Evolutionary conservation across 1,140 invertebrate species (phyloP), one percentile per base, ranked within the genome.

Genomic region (Lordiphosa clarofinis): DNA sequence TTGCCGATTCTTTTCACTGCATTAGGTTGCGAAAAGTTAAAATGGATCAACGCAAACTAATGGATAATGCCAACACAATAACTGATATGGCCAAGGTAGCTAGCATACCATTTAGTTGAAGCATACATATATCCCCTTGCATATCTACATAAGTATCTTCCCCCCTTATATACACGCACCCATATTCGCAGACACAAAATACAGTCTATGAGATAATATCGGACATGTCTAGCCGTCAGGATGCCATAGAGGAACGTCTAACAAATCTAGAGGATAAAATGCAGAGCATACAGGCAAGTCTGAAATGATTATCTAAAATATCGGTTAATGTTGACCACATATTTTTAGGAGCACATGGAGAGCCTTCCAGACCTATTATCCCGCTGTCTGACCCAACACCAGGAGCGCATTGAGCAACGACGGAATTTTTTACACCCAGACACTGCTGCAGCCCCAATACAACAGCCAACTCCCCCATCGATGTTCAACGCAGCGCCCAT

Each of bases 11-110:
- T 84, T 62, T 52, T 52, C 58, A 39, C 56, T 72, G 76, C 76
- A 42, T 40, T 66, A 99, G 98, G 90, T 94, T 99, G 90, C 92
- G 98, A 88, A 98, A 99, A 93, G 97, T 99, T 36, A 99, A 99
- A 92, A 98, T 99, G 96, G 98, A 99, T 92, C 98, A 99, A 92
- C 92, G 98, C 90, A 99, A 99, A 91, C 91, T 99, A 76, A 98
- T 98, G 94, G 98, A 99, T 90, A 99, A 99, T 90, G 96, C 98
- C 72, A 99, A 98, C 88, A 99, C 98, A 47, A 96, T 99, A 89
- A 99, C 98, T 48, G 98, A 99, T 90, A 99, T 99, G 96, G 98
- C 98, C 79, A 99, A 99, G 94, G 98, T 99, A 94, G 92, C 90
- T 87, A 28, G 21, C 28, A 4, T 2, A 68, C 31, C 47, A 56